phyloP scores from a whole-genome alignment of 1,140 invertebrate species.

The Proctacanthus coquilletti region DNA sequence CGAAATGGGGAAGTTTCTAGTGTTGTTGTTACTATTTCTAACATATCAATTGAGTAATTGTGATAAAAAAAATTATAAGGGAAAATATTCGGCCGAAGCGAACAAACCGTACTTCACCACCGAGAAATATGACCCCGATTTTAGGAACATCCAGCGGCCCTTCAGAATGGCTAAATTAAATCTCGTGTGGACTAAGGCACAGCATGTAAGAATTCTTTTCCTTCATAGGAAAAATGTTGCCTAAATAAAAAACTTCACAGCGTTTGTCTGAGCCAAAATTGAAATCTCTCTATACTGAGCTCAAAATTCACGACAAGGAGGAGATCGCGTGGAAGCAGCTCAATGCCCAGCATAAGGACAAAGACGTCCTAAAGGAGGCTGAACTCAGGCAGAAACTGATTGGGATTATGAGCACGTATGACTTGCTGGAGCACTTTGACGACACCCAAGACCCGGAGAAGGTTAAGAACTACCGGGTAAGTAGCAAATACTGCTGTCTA shows the following conservation, averaged over 20 bases:
- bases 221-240: constrained; percentile 1
- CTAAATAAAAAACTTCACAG: constrained; percentile 33
- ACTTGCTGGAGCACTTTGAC: constrained; percentile 63
- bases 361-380: constrained; percentile 72
- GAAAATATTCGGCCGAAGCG: constrained; percentile 41
- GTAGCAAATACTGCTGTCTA: background rate
- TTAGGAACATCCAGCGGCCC: constrained; percentile 51
- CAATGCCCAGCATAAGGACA: constrained; percentile 67
- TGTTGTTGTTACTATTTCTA: too few relatives aligned
- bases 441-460: constrained; percentile 44
- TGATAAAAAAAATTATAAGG: too few relatives aligned
- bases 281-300: constrained; percentile 69
- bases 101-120: constrained; percentile 34
- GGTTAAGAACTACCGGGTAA: constrained; percentile 36
- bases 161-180: constrained; percentile 77
- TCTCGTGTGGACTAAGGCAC: constrained; percentile 67
- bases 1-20: too few relatives aligned
- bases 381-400: constrained; percentile 63
- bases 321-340: constrained; percentile 70
- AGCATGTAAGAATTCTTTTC: constrained; percentile 41
- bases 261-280: constrained; percentile 67
- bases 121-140: constrained; percentile 21
- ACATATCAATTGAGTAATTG: too few relatives aligned
- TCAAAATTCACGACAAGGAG: constrained; percentile 86
- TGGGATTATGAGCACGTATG: constrained; percentile 68